Evolutionary conservation across 2,113 vertebrate genomes (phyloP), one percentile per base, ranked within the genome.

Genomic region (Ophiodon elongatus): DNA sequence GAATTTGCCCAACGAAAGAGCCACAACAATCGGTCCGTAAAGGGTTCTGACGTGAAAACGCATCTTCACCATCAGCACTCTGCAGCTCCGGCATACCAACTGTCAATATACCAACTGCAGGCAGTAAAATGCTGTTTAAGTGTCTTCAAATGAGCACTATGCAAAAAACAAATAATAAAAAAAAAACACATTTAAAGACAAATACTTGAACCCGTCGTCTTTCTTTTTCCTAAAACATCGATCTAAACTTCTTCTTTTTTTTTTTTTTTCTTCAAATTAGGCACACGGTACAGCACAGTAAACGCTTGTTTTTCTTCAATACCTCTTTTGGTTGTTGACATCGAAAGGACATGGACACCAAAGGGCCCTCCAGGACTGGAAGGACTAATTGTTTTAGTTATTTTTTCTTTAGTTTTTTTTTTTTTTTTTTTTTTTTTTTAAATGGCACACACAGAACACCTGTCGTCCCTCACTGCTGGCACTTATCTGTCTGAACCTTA

Each of bases 261-360:
- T 15, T 57, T 15, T 70, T 59, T 50, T 27, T 68, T 69, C 56
- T 45, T 91, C 70, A 76, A 76, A 82, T 84, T 79, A 94, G 92
- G 92, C 94, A 94, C 92, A 93, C 68, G 92, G 89, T 93, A 94
- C 93, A 87, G 87, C 89, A 92, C 90, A 80, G 90, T 91, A 86
- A 89, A 87, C 83, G 2, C 54, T 68, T 62, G 73, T 79, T 74
- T 82, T 75, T 80, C 65, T 87, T 85, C 70, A 82, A 74, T 43
- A 84, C 82, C 77, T 92, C 85, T 90, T 91, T 91, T 92, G 84
- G 83, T 90, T 67, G 67, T 73, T 88, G 82, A 93, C 88, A 90
- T 89, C 83, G 89, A 93, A 78, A 70, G 84, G 65, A 89, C 68
- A 65, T 47, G 62, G 80, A 92, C 82, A 83, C 80, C 0, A 31